Evolutionary conservation across 2,888 invertebrate species (phyloP).

Genomic region (Mimas tiliae): DNA sequence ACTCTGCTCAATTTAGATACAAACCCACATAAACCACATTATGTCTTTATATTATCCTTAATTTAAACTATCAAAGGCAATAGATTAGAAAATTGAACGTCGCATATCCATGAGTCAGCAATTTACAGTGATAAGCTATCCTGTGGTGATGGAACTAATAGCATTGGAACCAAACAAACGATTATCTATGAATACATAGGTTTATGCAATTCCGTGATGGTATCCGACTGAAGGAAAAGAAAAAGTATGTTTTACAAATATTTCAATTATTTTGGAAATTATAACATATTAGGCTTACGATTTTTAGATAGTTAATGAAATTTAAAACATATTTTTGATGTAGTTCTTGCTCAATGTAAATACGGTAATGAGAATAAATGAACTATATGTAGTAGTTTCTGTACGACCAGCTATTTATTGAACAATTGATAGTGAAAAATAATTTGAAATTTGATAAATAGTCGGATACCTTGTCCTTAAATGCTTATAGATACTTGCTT

Average conservation of each 20-base stretch:
- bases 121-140: constrained; percentile 56
- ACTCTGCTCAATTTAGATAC: constrained; percentile 35
- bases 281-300: no score
- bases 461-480: constrained; percentile 17
- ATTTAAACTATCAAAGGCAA: constrained; percentile 70
- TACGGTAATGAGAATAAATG: no score
- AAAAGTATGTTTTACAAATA: background rate
- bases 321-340: no score
- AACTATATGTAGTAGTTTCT: no score
- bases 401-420: background rate
- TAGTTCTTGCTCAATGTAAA: no score
- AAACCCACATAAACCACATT: background rate
- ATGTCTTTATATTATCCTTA: constrained; percentile 58
- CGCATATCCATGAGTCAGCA: constrained; percentile 51
- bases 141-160: constrained; percentile 23
- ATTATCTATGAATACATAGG: constrained; percentile 42
- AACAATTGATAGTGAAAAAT: background rate
- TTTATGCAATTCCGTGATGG: constrained; percentile 65
- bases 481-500: constrained; percentile 3
- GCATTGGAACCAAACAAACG: constrained; percentile 37
- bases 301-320: no score
- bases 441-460: background rate
- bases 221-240: constrained; percentile 3
- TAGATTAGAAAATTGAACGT: constrained; percentile 65
- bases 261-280: background rate